A percentile compares a stretch with the other conserved stretches of the same genome.
Evolutionary conservation across 2,797 vertebrate species (phyloP).

Genomic region (Syndactyla subalaris): DNA sequence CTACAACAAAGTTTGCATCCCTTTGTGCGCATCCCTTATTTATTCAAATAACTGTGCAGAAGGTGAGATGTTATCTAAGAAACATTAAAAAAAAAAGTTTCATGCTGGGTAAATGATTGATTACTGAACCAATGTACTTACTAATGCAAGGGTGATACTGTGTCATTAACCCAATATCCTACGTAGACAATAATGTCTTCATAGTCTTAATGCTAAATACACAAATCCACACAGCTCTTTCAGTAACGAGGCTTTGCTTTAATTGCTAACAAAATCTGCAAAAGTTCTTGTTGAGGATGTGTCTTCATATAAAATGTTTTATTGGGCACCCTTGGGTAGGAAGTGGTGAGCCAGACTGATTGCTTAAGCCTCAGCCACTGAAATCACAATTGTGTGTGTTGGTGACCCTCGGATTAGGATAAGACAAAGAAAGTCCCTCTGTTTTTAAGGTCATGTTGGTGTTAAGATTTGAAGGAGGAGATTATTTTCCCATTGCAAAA

Average conservation of each 20-base stretch:
- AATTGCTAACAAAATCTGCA: conserved; percentile 61
- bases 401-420: conserved; percentile 31
- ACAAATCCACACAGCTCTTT: neutral
- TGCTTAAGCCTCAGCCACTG: conserved; percentile 52
- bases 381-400: conserved; percentile 34
- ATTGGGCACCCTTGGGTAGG: conserved; percentile 65
- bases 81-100: neutral
- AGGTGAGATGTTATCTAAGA: neutral
- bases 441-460: neutral
- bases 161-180: neutral
- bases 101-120: neutral
- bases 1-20: neutral
- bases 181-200: conserved; percentile 21
- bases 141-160: neutral
- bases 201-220: neutral
- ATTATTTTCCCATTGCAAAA: neutral
- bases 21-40: neutral
- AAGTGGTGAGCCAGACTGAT: conserved; percentile 63
- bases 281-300: conserved; percentile 62
- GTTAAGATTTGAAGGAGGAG: neutral
- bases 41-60: neutral
- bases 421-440: conserved; percentile 7
- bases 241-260: conserved; percentile 37
- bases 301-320: conserved; percentile 66
- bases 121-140: neutral